phyloP scores from a whole-genome alignment of 2,797 vertebrate genomes.

The Furcifer pardalis region DNA sequence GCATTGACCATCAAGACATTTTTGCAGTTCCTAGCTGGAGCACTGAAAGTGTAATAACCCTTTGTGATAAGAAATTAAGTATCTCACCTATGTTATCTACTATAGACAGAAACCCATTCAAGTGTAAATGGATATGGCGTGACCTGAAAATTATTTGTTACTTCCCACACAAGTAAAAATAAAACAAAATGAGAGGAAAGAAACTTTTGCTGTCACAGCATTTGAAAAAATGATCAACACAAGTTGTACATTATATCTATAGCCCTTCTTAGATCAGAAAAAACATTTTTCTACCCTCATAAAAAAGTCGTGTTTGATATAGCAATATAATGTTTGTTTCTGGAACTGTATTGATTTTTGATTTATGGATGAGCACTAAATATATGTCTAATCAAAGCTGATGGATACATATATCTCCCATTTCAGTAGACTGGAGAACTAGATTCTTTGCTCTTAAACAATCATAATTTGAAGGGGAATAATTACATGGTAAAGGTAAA shows the following conservation, averaged over 20 bases:
- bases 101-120: constrained; percentile 1
- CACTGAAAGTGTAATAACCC: background rate
- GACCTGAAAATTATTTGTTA: constrained; percentile 46
- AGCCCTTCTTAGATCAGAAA: constrained; percentile 13
- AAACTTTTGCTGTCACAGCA: constrained; percentile 26
- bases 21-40: constrained; percentile 8
- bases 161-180: constrained; percentile 32
- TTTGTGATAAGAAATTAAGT: constrained; percentile 25
- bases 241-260: background rate
- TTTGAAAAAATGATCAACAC: constrained; percentile 43
- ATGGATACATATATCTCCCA: background rate
- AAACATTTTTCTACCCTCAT: background rate
- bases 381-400: background rate
- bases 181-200: constrained; percentile 44
- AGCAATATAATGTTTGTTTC: constrained; percentile 4
- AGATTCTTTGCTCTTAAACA: background rate
- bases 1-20: constrained; percentile 36
- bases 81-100: constrained; percentile 13
- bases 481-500: background rate
- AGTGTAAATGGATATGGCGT: constrained; percentile 15
- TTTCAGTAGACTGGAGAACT: background rate
- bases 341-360: background rate
- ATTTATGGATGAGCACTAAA: background rate
- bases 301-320: background rate
- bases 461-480: background rate